Evolutionary conservation across 2,888 invertebrate species (phyloP).

Genomic region (Eretmocerus hayati): DNA sequence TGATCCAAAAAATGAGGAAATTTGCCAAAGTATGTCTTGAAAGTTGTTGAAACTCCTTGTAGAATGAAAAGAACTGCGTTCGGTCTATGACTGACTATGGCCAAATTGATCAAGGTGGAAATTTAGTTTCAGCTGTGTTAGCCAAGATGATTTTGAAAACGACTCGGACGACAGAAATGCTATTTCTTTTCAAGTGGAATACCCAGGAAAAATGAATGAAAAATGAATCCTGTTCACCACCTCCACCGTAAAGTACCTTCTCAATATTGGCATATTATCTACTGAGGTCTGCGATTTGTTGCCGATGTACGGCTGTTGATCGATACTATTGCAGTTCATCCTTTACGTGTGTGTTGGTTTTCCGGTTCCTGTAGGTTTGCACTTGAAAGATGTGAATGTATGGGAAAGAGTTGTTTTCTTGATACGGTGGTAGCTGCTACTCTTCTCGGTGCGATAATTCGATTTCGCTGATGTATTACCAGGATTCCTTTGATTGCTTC

Average conservation of each 20-base stretch:
- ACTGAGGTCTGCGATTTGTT: no score
- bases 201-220: not conserved
- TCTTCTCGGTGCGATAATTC: slow-evolving; percentile 1
- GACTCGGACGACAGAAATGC: slow-evolving; percentile 9
- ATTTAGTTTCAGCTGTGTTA: not conserved
- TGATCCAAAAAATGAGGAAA: no score
- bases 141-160: not conserved
- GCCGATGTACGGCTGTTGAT: not conserved
- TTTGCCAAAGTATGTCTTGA: no score
- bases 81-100: no score
- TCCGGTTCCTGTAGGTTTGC: not conserved
- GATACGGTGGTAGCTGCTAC: not conserved
- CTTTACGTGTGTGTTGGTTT: not conserved
- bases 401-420: not conserved
- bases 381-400: not conserved
- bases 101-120: not conserved
- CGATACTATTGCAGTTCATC: not conserved
- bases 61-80: no score
- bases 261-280: no score
- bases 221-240: not conserved
- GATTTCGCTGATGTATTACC: slow-evolving; percentile 3
- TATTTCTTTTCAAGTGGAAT: slow-evolving; percentile 11
- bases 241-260: slow-evolving; percentile 7
- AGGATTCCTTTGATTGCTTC: not conserved
- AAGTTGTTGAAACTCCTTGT: no score